These are phyloP conservation scores for Otocyon megalotis DNA, from an alignment of 2,113 vertebrate genomes.

Conservation along the genomic window DNA sequence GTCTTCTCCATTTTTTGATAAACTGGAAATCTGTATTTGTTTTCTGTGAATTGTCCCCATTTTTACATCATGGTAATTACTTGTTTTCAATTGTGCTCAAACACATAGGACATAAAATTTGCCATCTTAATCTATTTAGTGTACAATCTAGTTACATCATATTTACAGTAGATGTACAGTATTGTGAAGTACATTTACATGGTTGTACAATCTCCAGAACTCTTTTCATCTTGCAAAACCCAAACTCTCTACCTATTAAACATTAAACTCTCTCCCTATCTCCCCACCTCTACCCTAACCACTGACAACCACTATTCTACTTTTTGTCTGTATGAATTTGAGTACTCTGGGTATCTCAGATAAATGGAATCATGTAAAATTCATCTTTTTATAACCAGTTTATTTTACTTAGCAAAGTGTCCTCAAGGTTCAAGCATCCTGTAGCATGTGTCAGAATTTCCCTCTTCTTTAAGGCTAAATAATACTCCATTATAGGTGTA, in stretches of 20 bases:
- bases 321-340: neutral
- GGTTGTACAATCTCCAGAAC: neutral
- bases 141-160: neutral
- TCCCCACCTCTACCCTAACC: fast-evolving
- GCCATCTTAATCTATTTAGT: neutral
- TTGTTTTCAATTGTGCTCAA: neutral
- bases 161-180: neutral
- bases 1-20: neutral
- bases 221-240: neutral
- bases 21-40: neutral
- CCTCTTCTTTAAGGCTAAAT: neutral
- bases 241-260: neutral
- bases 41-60: neutral
- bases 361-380: neutral
- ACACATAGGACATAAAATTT: neutral
- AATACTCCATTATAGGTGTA: neutral
- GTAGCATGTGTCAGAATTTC: neutral
- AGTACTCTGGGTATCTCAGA: neutral
- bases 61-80: neutral
- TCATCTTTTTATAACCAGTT: neutral
- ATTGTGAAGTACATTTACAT: neutral
- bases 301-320: neutral
- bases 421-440: neutral
- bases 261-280: neutral
- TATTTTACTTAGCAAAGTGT: neutral